Conservation (phyloP, 2,113 vertebrate species). For the Loxodonta africana region DNA sequence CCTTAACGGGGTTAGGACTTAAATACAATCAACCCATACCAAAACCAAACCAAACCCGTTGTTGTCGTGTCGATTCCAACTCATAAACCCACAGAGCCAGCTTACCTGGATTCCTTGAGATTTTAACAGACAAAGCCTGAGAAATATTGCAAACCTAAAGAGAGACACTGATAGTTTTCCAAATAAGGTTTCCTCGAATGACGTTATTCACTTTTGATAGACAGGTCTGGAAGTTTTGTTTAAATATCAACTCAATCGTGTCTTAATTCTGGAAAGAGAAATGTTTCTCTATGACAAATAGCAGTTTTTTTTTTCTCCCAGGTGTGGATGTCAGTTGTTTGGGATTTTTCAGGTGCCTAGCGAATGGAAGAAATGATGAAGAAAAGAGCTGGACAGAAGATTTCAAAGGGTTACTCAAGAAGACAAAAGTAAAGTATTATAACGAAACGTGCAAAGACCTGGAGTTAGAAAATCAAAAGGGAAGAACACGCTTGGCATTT, state of each 20-base stretch:
- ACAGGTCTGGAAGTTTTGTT: not conserved
- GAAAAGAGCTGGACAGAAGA: too few relatives aligned
- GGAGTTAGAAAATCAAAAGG: too few relatives aligned
- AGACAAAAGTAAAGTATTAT: too few relatives aligned
- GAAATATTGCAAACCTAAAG: not conserved
- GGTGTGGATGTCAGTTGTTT: not conserved
- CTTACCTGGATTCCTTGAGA: not conserved
- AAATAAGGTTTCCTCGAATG: not conserved
- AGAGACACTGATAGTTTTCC: not conserved
- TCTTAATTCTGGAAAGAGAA: not conserved
- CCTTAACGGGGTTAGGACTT: too few relatives aligned
- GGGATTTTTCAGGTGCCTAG: not conserved
- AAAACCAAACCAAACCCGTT: too few relatives aligned
- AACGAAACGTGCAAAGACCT: too few relatives aligned
- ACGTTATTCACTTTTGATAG: not conserved
- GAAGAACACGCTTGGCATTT: too few relatives aligned
- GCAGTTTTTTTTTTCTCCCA: not conserved
- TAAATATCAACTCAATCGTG: constrained; percentile 25
- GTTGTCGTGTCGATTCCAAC: too few relatives aligned
- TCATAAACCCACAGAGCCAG: too few relatives aligned
- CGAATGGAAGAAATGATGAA: too few relatives aligned
- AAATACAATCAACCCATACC: too few relatives aligned
- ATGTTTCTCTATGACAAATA: not conserved
- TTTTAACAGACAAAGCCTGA: not conserved
- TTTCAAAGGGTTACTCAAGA: too few relatives aligned